Evolutionary conservation across 2,888 invertebrate genomes (phyloP).

Genomic region (Galeruca laticollis): DNA sequence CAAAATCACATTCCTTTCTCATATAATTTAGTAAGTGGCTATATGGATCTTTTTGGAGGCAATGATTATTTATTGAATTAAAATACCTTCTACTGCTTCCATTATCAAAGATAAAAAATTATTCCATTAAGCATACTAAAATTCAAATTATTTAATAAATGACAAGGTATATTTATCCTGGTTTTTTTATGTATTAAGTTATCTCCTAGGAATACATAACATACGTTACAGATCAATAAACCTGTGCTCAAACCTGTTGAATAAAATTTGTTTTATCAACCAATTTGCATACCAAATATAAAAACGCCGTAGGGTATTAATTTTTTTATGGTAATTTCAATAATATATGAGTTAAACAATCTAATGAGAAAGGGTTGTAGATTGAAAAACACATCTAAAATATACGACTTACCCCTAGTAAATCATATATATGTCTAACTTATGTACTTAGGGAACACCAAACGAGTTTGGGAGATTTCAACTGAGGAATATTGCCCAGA

Average conservation of each 20-base stretch:
- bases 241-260: slow-evolving; percentile 39
- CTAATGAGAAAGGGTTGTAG: background rate
- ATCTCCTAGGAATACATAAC: background rate
- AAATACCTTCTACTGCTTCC: no score
- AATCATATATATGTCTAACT: slow-evolving; percentile 39
- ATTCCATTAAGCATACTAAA: no score
- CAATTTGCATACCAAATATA: background rate
- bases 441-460: slow-evolving; percentile 34
- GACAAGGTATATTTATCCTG: no score
- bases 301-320: background rate
- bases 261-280: slow-evolving; percentile 19
- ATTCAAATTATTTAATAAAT: no score
- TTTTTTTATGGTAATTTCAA: background rate
- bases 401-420: slow-evolving; percentile 39
- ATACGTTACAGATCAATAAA: slow-evolving; percentile 38
- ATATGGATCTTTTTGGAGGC: no score
- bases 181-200: no score
- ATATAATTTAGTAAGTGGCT: no score
- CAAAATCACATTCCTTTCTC: no score
- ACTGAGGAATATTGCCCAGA: slow-evolving; percentile 50
- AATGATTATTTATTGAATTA: no score
- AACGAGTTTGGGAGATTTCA: slow-evolving; percentile 47
- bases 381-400: background rate
- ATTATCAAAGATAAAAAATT: no score
- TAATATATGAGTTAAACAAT: background rate